Conservation (phyloP, 2,888 invertebrate species). For the Pseudococcus jackbeardsleyi region DNA sequence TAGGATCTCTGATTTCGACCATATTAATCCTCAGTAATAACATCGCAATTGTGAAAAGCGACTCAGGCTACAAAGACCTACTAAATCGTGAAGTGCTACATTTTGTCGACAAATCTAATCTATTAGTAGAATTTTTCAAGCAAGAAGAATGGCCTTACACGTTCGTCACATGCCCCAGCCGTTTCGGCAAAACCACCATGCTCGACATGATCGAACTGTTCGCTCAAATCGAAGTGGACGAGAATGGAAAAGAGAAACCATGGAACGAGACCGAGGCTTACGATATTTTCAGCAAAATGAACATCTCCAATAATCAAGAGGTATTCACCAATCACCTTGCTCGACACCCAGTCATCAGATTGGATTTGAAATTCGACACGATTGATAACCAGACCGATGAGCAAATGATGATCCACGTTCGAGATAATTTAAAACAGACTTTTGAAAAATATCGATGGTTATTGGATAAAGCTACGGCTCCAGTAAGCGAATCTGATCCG, state of each 20-base stretch:
- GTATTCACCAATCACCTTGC: background rate
- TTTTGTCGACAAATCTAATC: slow-evolving; percentile 18
- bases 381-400: background rate
- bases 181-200: background rate
- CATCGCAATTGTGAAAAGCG: background rate
- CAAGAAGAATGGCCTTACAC: background rate
- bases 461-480: background rate
- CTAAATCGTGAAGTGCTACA: background rate
- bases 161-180: background rate
- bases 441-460: slow-evolving; percentile 21
- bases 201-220: slow-evolving; percentile 1
- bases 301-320: background rate
- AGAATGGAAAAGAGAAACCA: background rate
- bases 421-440: background rate
- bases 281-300: background rate
- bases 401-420: background rate
- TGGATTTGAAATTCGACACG: background rate
- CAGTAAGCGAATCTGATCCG: background rate
- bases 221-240: slow-evolving; percentile 24
- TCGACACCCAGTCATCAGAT: background rate
- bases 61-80: background rate
- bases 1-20: background rate
- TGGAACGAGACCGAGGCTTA: slow-evolving; percentile 21
- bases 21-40: background rate
- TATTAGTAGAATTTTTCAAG: background rate